Conservation (phyloP, 1,140 invertebrate species). For the Camponotus vicinus region DNA sequence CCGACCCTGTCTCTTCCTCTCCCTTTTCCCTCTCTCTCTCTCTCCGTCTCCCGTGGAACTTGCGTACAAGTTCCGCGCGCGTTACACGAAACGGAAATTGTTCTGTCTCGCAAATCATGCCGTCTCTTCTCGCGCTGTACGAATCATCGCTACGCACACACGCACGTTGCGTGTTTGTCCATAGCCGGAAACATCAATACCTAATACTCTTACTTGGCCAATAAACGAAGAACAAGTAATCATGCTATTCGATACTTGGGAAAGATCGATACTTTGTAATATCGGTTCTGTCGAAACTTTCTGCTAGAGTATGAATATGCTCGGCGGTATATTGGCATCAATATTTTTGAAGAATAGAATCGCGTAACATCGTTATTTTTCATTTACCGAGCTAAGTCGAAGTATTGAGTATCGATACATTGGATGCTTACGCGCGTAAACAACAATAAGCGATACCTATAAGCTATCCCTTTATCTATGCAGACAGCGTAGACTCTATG, state of each 20-base stretch:
- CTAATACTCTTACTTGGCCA: constrained; percentile 43
- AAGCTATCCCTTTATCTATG: constrained; percentile 33
- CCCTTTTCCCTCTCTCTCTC: constrained; percentile 21
- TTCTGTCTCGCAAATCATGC: constrained; percentile 76
- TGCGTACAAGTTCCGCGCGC: constrained; percentile 61
- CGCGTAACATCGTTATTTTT: constrained; percentile 48
- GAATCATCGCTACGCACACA: constrained; percentile 32
- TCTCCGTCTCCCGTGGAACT: constrained; percentile 58
- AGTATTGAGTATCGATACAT: constrained; percentile 48
- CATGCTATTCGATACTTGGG: constrained; percentile 45
- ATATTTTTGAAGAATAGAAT: constrained; percentile 60
- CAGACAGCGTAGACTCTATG: constrained; percentile 33
- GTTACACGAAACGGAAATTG: constrained; percentile 76
- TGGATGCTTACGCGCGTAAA: constrained; percentile 53
- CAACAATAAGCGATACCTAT: constrained; percentile 40
- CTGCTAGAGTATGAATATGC: constrained; percentile 13
- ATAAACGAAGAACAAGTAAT: constrained; percentile 54
- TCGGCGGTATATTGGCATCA: constrained; percentile 35
- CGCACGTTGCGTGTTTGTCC: constrained; percentile 3
- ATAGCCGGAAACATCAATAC: constrained; percentile 44
- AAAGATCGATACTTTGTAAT: constrained; percentile 59
- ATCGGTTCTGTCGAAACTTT: constrained; percentile 57
- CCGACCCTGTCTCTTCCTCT: constrained; percentile 17
- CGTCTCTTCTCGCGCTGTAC: constrained; percentile 38
- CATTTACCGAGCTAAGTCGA: constrained; percentile 51